phyloP scores from a whole-genome alignment of 2,797 vertebrate species.

The Parauchenoglanis ngamensis region DNA sequence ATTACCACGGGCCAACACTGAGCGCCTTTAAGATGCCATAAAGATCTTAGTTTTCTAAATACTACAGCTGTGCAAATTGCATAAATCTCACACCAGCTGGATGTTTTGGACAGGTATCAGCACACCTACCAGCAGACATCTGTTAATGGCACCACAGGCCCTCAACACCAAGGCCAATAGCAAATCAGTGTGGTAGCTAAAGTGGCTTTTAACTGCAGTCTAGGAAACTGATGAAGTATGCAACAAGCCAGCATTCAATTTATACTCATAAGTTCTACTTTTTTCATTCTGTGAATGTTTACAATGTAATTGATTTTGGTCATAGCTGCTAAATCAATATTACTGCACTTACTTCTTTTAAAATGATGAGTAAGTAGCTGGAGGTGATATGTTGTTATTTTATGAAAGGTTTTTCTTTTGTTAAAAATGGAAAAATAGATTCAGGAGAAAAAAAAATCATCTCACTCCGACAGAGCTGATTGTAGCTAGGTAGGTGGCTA shows the following conservation, averaged over 20 bases:
- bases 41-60: constrained; percentile 3
- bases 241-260: constrained; percentile 7
- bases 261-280: background rate
- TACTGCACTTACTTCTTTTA: background rate
- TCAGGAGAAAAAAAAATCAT: background rate
- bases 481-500: background rate
- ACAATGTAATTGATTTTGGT: background rate
- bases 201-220: constrained; percentile 14
- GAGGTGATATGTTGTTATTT: background rate
- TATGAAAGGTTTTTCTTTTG: background rate
- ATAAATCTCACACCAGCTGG: constrained; percentile 17
- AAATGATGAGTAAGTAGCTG: background rate
- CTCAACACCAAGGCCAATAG: constrained; percentile 1
- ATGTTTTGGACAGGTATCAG: constrained; percentile 37
- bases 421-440: background rate
- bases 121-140: constrained; percentile 28
- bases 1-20: constrained; percentile 18
- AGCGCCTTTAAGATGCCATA: constrained; percentile 14
- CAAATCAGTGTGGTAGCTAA: constrained; percentile 1
- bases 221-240: background rate
- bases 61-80: constrained; percentile 9
- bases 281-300: background rate
- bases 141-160: constrained; percentile 5
- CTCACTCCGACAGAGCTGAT: background rate
- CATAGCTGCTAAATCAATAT: background rate